phyloP scores from a whole-genome alignment of 2,888 invertebrate species.

The Pteria penguin region DNA sequence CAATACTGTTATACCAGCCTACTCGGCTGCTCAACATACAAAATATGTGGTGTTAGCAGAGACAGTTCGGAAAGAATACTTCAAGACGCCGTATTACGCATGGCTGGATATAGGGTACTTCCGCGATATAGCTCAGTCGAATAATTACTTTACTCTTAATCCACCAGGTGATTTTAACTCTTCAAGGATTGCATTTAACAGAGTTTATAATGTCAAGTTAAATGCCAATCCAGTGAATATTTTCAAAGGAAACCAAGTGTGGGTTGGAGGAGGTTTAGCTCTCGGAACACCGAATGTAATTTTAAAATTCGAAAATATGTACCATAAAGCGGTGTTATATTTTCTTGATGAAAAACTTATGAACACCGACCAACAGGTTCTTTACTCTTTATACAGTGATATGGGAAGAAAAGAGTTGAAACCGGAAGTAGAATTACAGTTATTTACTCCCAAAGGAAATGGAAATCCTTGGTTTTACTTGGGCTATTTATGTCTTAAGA shows the following conservation, averaged over 20 bases:
- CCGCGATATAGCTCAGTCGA: conserved; percentile 39
- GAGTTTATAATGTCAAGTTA: background rate
- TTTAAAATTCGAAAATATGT: conserved; percentile 33
- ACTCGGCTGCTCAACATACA: conserved; percentile 61
- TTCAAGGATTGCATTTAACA: conserved; percentile 33
- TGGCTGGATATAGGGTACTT: conserved; percentile 68
- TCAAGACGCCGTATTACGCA: conserved; percentile 52
- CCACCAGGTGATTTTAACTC: conserved; percentile 36
- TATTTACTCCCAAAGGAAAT: conserved; percentile 5
- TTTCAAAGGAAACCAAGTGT: conserved; percentile 5
- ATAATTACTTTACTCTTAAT: conserved; percentile 43
- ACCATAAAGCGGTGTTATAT: conserved; percentile 32
- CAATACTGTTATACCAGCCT: conserved; percentile 63
- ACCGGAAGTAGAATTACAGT: conserved; percentile 38
- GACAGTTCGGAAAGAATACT: conserved; percentile 46
- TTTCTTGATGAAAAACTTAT: conserved; percentile 44
- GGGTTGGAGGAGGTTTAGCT: conserved; percentile 53
- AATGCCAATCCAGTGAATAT: conserved; percentile 10
- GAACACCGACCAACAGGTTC: conserved; percentile 54
- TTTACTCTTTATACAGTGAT: conserved; percentile 39
- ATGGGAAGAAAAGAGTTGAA: conserved; percentile 13
- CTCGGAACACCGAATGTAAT: conserved; percentile 35
- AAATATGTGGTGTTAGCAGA: conserved; percentile 56
- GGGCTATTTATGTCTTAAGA: conserved; percentile 20
- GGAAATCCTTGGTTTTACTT: conserved; percentile 37